These are phyloP conservation scores for Cuculus canorus DNA, from an alignment of 2,797 vertebrate species.

Conservation along the genomic window DNA sequence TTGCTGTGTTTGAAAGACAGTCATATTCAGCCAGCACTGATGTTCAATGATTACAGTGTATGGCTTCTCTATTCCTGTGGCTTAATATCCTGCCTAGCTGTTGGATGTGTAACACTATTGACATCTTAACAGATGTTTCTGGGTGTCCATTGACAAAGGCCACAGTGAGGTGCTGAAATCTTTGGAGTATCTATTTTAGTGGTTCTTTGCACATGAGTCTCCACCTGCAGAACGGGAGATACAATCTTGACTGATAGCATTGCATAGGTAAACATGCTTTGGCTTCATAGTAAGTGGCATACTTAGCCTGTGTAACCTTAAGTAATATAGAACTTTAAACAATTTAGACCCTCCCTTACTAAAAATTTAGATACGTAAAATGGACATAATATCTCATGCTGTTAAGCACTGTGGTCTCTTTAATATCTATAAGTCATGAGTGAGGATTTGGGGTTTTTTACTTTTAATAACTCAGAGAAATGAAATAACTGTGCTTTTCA, in stretches of 20 bases:
- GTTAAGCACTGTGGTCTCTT: background rate
- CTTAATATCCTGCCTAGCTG: background rate
- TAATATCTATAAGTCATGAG: background rate
- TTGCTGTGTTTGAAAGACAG: background rate
- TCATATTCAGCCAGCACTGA: background rate
- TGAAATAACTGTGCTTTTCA: background rate
- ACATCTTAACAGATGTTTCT: background rate
- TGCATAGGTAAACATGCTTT: background rate
- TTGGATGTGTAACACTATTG: background rate
- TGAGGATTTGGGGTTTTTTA: background rate
- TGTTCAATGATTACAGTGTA: rapidly evolving
- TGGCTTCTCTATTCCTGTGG: background rate
- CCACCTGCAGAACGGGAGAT: background rate
- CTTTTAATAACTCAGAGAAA: background rate
- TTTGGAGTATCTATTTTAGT: background rate
- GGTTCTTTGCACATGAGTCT: background rate
- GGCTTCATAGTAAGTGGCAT: background rate
- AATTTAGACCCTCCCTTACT: rapidly evolving
- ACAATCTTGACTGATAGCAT: background rate
- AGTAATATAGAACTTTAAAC: background rate
- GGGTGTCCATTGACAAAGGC: background rate
- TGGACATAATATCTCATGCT: background rate
- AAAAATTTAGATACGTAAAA: background rate
- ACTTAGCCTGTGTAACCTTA: background rate
- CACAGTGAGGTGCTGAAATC: background rate